Base-by-base conservation (phyloP, 2,888 invertebrate genomes). In the Hybos culiciformis region DNA sequence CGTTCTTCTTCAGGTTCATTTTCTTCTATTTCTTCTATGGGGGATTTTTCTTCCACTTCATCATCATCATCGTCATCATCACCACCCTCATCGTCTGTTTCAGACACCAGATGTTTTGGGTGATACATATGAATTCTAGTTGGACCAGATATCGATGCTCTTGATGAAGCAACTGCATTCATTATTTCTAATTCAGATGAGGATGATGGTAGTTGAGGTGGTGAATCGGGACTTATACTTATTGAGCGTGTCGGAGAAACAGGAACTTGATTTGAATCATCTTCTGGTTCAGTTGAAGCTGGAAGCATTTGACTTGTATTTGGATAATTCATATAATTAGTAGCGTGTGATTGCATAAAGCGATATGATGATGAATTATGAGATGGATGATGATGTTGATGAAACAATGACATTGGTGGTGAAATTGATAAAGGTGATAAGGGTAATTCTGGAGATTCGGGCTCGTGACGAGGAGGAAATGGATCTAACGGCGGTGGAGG, bases 1-100 rank as follows among this genome's bases (percentile, higher is more conserved):
- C 54, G 52, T 21, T 59, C 61, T 4, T 56, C 55, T n/a, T 53
- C 55, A 34, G 50, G 52, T 3, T 36, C 44, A 7, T 39, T 46
- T 18, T 48, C 50, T 41, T 48, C 46, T 19, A 49, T 53, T 2
- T 48, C 49, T 40, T 55, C 55, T 8, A 55, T 54, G 49, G 49
- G 24, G 29, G 44, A 18, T 18, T 17, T 5, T 34, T 19, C 34
- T 34, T 12, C 18, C 19, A 19, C 34, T 18, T 17, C 33, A 1
- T 17, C 23, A 11, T 20, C 32, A 9, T n/a, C 24, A 11, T 31
- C 34, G 8, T 29, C 39, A 46, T 49, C 51, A 2, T 46, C 29
- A 29, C n/a, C n/a, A 12, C n/a, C 8, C 5, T 29, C 26, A 3
- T 9, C 12, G 9, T 26, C 29, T n/a, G 14, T 12, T 12, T n/a